Evolutionary conservation across 2,888 invertebrate genomes (phyloP).

Genomic region (Caenorhabditis sp.): DNA sequence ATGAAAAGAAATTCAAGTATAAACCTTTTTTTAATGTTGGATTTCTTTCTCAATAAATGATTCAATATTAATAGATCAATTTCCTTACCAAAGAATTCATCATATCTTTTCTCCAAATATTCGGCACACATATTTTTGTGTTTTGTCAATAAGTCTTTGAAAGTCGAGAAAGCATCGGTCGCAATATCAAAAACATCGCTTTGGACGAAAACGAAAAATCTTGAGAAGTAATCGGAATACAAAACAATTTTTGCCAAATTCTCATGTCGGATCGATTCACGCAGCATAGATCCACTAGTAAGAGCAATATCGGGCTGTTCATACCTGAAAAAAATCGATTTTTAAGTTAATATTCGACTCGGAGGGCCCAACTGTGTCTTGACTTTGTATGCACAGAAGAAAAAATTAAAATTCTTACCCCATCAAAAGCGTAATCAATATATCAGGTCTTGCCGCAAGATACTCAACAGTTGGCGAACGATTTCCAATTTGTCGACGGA

Average conservation of each 20-base stretch:
- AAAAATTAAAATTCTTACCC: slow-evolving; percentile 47
- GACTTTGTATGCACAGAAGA: background rate
- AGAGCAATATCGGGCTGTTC: slow-evolving; percentile 98
- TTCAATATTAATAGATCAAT: background rate
- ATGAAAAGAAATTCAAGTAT: too few species aligned
- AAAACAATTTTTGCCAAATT: slow-evolving; percentile 97
- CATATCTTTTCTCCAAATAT: slow-evolving; percentile 98
- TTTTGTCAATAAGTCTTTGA: slow-evolving; percentile 81
- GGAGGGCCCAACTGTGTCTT: too few species aligned
- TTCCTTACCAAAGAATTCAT: slow-evolving; percentile 86
- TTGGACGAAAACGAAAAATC: slow-evolving; percentile 89
- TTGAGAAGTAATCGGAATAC: slow-evolving; percentile 90
- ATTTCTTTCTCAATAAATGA: too few species aligned
- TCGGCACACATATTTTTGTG: slow-evolving; percentile 87
- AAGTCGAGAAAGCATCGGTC: slow-evolving; percentile 99
- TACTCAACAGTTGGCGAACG: slow-evolving; percentile 95
- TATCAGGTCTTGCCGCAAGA: slow-evolving; percentile 95
- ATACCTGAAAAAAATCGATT: slow-evolving; percentile 75
- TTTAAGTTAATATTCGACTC: too few species aligned
- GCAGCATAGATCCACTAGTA: slow-evolving; percentile 97
- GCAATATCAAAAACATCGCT: slow-evolving; percentile 93
- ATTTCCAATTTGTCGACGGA: slow-evolving; percentile 96
- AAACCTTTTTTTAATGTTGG: too few species aligned
- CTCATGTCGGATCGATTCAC: slow-evolving; percentile 97
- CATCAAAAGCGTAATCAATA: slow-evolving; percentile 75